Conservation (phyloP, 2,888 invertebrate species). For the Himalopsyche anomala region DNA sequence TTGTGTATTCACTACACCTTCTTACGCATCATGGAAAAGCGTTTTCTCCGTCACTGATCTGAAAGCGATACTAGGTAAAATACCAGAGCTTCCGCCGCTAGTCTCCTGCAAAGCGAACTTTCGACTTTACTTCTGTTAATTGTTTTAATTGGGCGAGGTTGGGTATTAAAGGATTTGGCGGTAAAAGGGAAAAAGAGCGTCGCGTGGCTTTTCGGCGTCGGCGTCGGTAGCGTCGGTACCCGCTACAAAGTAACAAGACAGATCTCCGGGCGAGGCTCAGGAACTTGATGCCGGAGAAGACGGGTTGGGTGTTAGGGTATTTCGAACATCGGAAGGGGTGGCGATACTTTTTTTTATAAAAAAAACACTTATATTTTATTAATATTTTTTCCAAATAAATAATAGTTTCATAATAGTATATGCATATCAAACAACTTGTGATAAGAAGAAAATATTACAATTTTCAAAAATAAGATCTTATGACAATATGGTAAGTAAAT, state of each 20-base stretch:
- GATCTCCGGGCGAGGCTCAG: conserved; percentile 54
- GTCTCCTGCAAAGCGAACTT: conserved; percentile 59
- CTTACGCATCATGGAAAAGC: no score
- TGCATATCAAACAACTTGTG: no score
- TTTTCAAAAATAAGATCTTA: no score
- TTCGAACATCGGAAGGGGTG: neutral
- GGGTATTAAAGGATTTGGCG: conserved; percentile 66
- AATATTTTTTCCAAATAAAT: no score
- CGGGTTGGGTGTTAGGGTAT: neutral
- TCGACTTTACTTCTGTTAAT: conserved; percentile 66
- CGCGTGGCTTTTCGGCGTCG: conserved; percentile 33
- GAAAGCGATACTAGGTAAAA: conserved; percentile 58
- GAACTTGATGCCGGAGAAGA: conserved; percentile 40
- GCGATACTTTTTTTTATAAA: neutral
- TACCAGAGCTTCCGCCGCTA: conserved; percentile 52
- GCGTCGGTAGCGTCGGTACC: conserved; percentile 26
- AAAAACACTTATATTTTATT: no score
- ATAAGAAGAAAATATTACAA: no score
- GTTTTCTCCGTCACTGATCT: neutral
- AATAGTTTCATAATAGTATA: no score
- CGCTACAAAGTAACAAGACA: conserved; percentile 59
- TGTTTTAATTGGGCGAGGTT: conserved; percentile 66
- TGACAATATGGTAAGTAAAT: no score
- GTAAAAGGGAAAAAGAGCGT: conserved; percentile 58
- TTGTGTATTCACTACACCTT: no score